Conservation (phyloP, 1,140 invertebrate species). For the Plectus sambesii region DNA sequence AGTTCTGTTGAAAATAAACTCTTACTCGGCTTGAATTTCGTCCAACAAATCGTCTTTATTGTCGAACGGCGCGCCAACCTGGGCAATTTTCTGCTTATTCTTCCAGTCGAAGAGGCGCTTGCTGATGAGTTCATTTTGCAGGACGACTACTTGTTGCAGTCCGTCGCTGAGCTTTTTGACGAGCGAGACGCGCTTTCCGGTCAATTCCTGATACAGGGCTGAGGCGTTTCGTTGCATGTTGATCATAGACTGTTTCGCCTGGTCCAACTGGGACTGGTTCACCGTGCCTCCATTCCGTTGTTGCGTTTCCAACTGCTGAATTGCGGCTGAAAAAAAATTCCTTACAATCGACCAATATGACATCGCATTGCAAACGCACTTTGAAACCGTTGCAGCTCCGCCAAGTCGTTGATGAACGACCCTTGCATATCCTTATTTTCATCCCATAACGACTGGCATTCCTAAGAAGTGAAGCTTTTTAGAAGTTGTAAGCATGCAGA, state of each 20-base stretch:
- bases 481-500: constrained; percentile 23
- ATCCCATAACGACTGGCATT: constrained; percentile 40
- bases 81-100: constrained; percentile 40
- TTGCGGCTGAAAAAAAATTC: too few relatives aligned
- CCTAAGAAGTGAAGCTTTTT: too few relatives aligned
- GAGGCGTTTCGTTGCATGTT: constrained; percentile 2
- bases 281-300: constrained; percentile 30
- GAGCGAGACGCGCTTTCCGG: constrained; percentile 29
- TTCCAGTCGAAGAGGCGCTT: constrained; percentile 42
- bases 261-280: constrained; percentile 28
- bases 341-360: too few relatives aligned
- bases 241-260: constrained; percentile 26
- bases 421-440: constrained; percentile 44
- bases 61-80: constrained; percentile 42
- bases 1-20: too few relatives aligned
- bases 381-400: constrained; percentile 38
- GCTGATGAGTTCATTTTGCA: constrained; percentile 35
- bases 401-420: constrained; percentile 40
- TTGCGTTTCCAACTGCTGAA: constrained; percentile 32
- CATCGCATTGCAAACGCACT: too few relatives aligned
- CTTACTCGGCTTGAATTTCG: constrained; percentile 42
- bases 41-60: constrained; percentile 35
- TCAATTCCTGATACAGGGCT: constrained; percentile 33
- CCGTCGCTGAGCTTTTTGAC: constrained; percentile 41
- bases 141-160: constrained; percentile 31